Percentiles rank a stretch among this genome's conserved stretches.
Evolutionary conservation across 2,888 invertebrate genomes (phyloP).

Genomic region (Pollenia labialis): DNA sequence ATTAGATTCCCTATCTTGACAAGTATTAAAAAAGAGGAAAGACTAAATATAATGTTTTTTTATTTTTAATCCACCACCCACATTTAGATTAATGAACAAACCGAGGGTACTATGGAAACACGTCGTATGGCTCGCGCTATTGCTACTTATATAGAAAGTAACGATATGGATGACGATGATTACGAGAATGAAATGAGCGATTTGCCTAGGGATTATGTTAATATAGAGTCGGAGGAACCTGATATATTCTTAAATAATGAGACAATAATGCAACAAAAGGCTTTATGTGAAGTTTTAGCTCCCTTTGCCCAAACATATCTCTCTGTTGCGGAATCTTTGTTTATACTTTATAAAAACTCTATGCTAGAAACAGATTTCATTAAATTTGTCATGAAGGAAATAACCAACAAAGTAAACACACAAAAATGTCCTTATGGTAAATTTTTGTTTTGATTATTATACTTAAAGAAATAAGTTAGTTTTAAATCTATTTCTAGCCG

Average conservation of each 20-base stretch:
- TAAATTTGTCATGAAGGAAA: slow-evolving; percentile 87
- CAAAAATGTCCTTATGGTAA: slow-evolving; percentile 88
- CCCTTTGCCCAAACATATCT: slow-evolving; percentile 91
- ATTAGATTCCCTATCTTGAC: too few relatives aligned
- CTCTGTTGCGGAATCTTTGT: slow-evolving; percentile 86
- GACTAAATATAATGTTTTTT: background rate
- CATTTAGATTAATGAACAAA: slow-evolving; percentile 79
- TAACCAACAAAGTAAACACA: slow-evolving; percentile 87
- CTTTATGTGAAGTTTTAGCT: slow-evolving; percentile 86
- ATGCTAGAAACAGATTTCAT: slow-evolving; percentile 89
- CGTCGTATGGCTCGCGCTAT: slow-evolving; percentile 80
- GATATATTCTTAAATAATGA: slow-evolving; percentile 79
- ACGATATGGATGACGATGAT: slow-evolving; percentile 74
- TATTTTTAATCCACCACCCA: background rate
- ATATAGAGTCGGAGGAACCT: slow-evolving; percentile 73
- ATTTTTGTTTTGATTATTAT: slow-evolving; percentile 59
- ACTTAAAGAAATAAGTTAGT: background rate
- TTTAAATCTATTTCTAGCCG: slow-evolving; percentile 86
- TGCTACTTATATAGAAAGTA: slow-evolving; percentile 76
- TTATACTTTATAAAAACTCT: slow-evolving; percentile 83
- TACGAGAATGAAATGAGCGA: slow-evolving; percentile 68
- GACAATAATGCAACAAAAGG: slow-evolving; percentile 85
- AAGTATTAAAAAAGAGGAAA: background rate
- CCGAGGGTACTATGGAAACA: slow-evolving; percentile 67
- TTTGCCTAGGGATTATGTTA: slow-evolving; percentile 62